A percentile compares a stretch with the other conserved stretches of the same genome.
phyloP scores from a whole-genome alignment of 2,888 invertebrate genomes.

The Cheilosia soror region DNA sequence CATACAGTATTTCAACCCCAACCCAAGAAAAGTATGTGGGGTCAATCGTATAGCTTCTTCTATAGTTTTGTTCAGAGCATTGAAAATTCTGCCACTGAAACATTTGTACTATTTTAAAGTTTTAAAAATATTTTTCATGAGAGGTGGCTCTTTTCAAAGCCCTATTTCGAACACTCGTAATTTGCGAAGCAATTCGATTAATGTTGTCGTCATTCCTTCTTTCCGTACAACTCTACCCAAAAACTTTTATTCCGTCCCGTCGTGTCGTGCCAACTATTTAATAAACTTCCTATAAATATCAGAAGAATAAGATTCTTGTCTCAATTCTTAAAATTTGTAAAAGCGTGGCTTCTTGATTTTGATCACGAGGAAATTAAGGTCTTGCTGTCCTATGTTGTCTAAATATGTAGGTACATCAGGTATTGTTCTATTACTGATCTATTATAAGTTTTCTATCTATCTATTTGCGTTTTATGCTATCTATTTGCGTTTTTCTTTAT shows the following conservation, averaged over 20 bases:
- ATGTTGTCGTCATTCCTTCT: background rate
- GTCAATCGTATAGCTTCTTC: too few species aligned
- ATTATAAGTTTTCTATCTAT: too few species aligned
- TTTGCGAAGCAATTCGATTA: background rate
- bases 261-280: conserved; percentile 4
- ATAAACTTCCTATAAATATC: background rate
- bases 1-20: too few species aligned
- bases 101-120: too few species aligned
- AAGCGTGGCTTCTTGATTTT: background rate
- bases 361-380: too few species aligned
- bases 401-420: too few species aligned
- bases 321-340: background rate
- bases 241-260: conserved; percentile 5
- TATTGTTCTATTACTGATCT: too few species aligned
- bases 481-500: background rate
- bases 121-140: too few species aligned
- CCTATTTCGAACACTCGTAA: background rate
- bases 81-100: too few species aligned
- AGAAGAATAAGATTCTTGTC: background rate
- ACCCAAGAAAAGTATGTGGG: too few species aligned
- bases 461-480: background rate
- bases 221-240: background rate
- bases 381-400: too few species aligned
- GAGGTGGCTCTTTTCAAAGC: background rate
- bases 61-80: too few species aligned